Base-by-base conservation (phyloP, 2,888 invertebrate species). In the Macrophya annulata region DNA sequence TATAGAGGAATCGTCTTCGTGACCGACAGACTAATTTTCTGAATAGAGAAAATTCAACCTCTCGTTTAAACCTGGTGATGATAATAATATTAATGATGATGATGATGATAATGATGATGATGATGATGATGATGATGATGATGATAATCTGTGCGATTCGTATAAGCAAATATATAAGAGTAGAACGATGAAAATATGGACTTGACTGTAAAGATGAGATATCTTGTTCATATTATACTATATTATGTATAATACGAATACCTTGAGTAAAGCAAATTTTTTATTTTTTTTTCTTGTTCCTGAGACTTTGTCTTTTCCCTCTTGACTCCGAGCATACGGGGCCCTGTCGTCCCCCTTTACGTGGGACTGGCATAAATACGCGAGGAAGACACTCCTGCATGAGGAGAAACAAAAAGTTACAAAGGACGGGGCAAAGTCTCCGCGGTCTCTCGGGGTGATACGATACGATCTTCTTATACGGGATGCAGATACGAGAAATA, bases 401-500 rank as follows among this genome's bases (percentile, higher is more conserved):
- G 48, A 65, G 31, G 48, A 51, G 31, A 88, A 92, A 92, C 90
- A 92, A 92, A 92, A 92, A 91, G 88, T 89, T 89, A 92, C 91
- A 92, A 92, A 92, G 92, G 90, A 87, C 91, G 48, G 81, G 37
- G 17, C 40, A 90, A 89, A 91, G 90, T 90, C 31, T 31, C 90
- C 89, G 89, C 90, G 88, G 89, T 89, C 68, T 83, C 83, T 71
- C 68, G 45, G 37, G 45, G 65, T 83, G 83, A 83, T 83, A 83
- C 91, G 93, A 93, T 92, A 93, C 92, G 91, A 93, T 93, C 92
- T 92, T 89, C 31, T 76, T 31, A 76, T 55, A 89, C 90, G 91
- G 92, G 90, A 91, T 91, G 92, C 92, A 92, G 92, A 93, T 92
- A 91, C 92, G 91, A 90, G 92, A 90, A 92, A 62, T 62, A 25